These are phyloP conservation scores for Enteromius fasciolatus DNA, from an alignment of 2,797 vertebrate species.

Conservation along the genomic window DNA sequence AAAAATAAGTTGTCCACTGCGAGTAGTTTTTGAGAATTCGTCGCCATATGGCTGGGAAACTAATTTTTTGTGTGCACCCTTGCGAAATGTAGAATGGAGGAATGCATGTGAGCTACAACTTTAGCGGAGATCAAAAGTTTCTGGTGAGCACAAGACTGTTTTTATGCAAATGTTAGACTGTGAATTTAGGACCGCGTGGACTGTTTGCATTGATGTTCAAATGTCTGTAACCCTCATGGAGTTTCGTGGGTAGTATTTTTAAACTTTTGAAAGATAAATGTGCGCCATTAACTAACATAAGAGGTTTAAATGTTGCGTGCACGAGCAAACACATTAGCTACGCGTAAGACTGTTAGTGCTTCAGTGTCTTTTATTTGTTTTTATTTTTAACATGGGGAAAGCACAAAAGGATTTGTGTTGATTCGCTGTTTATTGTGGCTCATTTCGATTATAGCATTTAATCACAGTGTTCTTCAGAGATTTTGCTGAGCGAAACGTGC, in stretches of 20 bases:
- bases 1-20: slow-evolving; percentile 37
- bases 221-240: neutral
- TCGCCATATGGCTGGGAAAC: slow-evolving; percentile 34
- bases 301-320: slow-evolving; percentile 10
- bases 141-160: slow-evolving; percentile 52
- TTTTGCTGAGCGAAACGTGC: slow-evolving; percentile 25
- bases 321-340: slow-evolving; percentile 25
- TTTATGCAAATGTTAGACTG: slow-evolving; percentile 24
- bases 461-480: neutral
- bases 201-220: slow-evolving; percentile 22
- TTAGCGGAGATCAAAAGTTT: slow-evolving; percentile 62
- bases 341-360: neutral
- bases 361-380: neutral
- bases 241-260: neutral
- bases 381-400: neutral
- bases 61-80: slow-evolving; percentile 31
- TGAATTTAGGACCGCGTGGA: slow-evolving; percentile 27
- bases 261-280: neutral
- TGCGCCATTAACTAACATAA: neutral
- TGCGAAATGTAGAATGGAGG: slow-evolving; percentile 40
- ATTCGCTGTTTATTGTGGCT: neutral
- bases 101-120: slow-evolving; percentile 56
- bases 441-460: neutral
- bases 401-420: neutral
- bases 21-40: slow-evolving; percentile 15